Base-by-base conservation (phyloP, 1,140 invertebrate species). In the Conopomorpha cramerella region DNA sequence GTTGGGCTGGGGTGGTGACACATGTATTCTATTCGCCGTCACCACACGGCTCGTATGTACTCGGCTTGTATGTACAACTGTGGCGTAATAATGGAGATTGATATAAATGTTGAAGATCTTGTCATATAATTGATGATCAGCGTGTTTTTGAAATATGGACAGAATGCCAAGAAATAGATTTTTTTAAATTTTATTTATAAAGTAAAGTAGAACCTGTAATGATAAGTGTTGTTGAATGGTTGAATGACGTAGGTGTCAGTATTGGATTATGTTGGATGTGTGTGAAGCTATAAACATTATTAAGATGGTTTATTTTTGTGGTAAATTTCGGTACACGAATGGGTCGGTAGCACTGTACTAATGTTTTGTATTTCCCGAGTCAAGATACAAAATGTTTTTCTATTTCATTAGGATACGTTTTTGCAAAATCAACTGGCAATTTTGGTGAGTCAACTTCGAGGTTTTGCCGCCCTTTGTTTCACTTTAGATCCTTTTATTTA, bases 381-480 rank as follows among this genome's bases (percentile, higher is more conserved):
- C 23, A 34, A 38, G 32, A 40, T 47, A 56, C 56, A 57, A 48
- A 52, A 50, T 57, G 40, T 67, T 59, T 71, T 60, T 70, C 49
- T 65, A 65, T 71, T 63, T 54, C 49, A 60, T 59, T 68, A 74
- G 70, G 70, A 72, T 63, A 55, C 65, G 45, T 74, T 57, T 70
- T 70, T 70, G 59, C 66, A 70, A 66, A 64, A 62, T 59, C 70
- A 68, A 67, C 55, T 70, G 61, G 67, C 65, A 66, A 64, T 61
- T 39, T 59, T 70, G 67, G 70, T 74, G 70, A 74, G 70, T 74
- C 62, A 53, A 56, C 55, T 46, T 43, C 45, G 40, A 27, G 35
- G 25, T n/a, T 42, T 39, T 37, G 30, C 16, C 49, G 40, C 34
- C 32, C 49, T 39, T 26, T 27, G 34, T 45, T 58, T 55, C 48